A percentile compares a stretch with the other conserved stretches of the same genome.
These are phyloP conservation scores for Danio albolineatus DNA, from an alignment of 2,797 vertebrate genomes.

Conservation along the genomic window DNA sequence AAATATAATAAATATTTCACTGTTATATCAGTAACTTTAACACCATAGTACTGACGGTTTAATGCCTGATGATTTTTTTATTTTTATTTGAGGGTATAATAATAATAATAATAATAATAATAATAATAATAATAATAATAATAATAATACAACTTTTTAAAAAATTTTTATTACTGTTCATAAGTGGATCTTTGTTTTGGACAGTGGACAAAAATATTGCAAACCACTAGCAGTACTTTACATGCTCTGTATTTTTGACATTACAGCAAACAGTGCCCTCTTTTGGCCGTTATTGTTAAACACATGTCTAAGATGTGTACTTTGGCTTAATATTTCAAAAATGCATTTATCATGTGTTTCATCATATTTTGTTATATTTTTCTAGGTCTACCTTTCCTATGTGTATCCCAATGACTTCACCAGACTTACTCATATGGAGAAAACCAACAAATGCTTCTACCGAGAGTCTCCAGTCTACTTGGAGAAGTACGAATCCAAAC, in stretches of 20 bases:
- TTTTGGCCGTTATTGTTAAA: slow-evolving; percentile 36
- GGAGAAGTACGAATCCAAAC: slow-evolving; percentile 83
- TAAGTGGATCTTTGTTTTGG: neutral
- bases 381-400: slow-evolving; percentile 95
- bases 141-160: too few species aligned
- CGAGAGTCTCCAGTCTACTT: slow-evolving; percentile 94
- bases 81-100: too few species aligned
- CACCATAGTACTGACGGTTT: too few species aligned
- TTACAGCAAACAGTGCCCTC: slow-evolving; percentile 50
- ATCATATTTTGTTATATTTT: neutral
- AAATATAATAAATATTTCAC: too few species aligned
- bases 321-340: neutral
- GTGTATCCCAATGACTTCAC: slow-evolving; percentile 98
- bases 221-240: neutral
- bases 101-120: too few species aligned
- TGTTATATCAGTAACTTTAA: too few species aligned
- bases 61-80: too few species aligned
- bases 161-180: too few species aligned
- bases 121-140: too few species aligned
- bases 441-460: slow-evolving; percentile 98
- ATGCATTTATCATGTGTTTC: neutral
- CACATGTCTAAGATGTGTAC: slow-evolving; percentile 16
- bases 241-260: neutral
- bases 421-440: slow-evolving; percentile 98
- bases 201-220: neutral